These are phyloP conservation scores for Steinernema feltiae DNA, from an alignment of 1,140 invertebrate genomes.

Conservation along the genomic window DNA sequence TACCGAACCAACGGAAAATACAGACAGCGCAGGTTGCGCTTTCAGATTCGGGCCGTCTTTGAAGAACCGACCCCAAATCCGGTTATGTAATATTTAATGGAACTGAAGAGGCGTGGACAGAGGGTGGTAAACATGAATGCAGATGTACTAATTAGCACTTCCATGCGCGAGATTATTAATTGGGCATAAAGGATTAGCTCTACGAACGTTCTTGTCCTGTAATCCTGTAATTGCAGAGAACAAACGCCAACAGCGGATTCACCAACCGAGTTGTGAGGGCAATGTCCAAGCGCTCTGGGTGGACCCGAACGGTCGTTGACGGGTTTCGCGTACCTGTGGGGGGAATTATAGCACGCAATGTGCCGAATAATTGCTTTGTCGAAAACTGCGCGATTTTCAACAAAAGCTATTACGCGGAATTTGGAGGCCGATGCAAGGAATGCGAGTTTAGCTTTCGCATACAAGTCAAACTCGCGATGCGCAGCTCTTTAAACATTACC, in stretches of 20 bases:
- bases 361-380: too few relatives aligned
- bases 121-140: neutral
- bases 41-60: neutral
- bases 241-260: too few relatives aligned
- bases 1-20: too few relatives aligned
- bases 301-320: neutral
- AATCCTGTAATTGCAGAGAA: constrained; percentile 8
- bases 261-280: too few relatives aligned
- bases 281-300: too few relatives aligned
- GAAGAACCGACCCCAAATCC: neutral
- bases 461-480: too few relatives aligned
- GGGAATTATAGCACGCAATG: too few relatives aligned
- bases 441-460: neutral
- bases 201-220: neutral
- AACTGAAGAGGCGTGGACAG: neutral
- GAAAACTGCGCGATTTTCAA: neutral
- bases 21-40: too few relatives aligned
- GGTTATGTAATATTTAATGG: constrained; percentile 6
- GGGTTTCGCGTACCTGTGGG: neutral
- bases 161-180: constrained; percentile 9
- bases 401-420: neutral
- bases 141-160: constrained; percentile 11
- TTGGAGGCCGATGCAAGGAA: neutral
- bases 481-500: too few relatives aligned
- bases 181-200: neutral